A percentile compares a stretch with the other conserved stretches of the same genome.
These are phyloP conservation scores for Ctenomys sociabilis DNA, from an alignment of 2,113 vertebrate species.

Conservation along the genomic window DNA sequence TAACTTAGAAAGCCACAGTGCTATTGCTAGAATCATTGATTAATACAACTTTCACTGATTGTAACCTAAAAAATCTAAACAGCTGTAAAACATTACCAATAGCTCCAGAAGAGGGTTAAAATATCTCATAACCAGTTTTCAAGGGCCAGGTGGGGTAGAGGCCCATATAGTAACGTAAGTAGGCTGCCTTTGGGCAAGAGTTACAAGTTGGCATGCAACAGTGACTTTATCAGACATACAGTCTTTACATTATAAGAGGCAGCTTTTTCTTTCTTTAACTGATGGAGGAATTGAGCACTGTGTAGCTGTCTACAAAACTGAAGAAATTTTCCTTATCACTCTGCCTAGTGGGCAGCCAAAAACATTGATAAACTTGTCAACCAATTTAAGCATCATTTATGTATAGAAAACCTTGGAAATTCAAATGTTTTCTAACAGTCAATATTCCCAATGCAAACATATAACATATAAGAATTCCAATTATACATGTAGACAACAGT, in stretches of 20 bases:
- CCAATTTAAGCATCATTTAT: conserved; percentile 39
- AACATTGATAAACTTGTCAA: conserved; percentile 40
- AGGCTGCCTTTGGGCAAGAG: conserved; percentile 24
- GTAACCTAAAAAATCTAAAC: conserved; percentile 1
- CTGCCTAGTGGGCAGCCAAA: conserved; percentile 28
- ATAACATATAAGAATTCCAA: conserved; percentile 4
- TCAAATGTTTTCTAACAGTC: conserved; percentile 39
- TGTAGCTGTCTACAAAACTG: conserved; percentile 15
- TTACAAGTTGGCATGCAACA: background rate
- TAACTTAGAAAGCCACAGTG: conserved; percentile 41
- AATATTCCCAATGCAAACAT: conserved; percentile 30
- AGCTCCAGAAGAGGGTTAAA: conserved; percentile 11
- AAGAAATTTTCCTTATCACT: conserved; percentile 56
- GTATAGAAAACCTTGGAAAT: conserved; percentile 17
- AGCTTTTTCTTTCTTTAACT: conserved; percentile 4
- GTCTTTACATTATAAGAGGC: conserved; percentile 50
- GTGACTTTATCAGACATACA: conserved; percentile 48
- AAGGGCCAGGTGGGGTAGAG: background rate
- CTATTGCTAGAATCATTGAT: background rate
- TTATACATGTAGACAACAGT: background rate
- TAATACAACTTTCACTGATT: conserved; percentile 47
- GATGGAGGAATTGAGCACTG: conserved; percentile 49
- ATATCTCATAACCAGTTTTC: background rate
- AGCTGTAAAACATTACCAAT: background rate
- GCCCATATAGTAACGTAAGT: background rate